Conservation (phyloP, 2,113 vertebrate species). For the Rhinopithecus roxellana region DNA sequence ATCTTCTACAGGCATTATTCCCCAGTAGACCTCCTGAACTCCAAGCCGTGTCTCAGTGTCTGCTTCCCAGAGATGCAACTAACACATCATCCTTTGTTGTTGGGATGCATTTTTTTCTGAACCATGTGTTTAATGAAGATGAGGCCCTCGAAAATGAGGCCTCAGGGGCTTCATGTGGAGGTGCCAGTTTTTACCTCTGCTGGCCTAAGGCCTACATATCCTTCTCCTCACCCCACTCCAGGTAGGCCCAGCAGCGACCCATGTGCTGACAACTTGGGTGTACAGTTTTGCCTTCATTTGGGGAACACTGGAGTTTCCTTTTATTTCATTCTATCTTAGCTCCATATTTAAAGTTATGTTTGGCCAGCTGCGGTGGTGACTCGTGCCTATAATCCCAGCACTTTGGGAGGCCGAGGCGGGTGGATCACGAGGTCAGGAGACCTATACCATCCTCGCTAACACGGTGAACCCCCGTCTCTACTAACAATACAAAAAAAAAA, state of each 20-base stretch:
- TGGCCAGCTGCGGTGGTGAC: not conserved
- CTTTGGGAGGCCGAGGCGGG: too few species aligned
- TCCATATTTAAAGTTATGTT: slow-evolving; percentile 5
- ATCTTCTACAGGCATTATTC: not conserved
- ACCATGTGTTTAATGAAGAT: not conserved
- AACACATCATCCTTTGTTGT: not conserved
- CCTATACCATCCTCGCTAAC: too few species aligned
- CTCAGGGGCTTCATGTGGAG: not conserved
- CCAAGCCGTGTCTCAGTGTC: not conserved
- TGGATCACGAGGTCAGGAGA: too few species aligned
- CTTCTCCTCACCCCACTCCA: not conserved
- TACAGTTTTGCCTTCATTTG: not conserved
- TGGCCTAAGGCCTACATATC: not conserved
- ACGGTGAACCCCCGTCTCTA: too few species aligned
- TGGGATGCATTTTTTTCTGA: not conserved
- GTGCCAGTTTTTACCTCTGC: not conserved
- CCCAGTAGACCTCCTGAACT: not conserved
- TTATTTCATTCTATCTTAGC: not conserved
- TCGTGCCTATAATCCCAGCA: too few species aligned
- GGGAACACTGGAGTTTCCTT: not conserved
- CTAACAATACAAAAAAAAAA: too few species aligned
- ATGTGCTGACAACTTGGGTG: not conserved
- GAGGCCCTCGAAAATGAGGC: not conserved
- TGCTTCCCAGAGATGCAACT: not conserved
- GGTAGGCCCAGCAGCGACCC: not conserved